A percentile compares a stretch with the other conserved stretches of the same genome.
Conservation (phyloP, 1,140 invertebrate species). For the Drosophila kepulauana region DNA sequence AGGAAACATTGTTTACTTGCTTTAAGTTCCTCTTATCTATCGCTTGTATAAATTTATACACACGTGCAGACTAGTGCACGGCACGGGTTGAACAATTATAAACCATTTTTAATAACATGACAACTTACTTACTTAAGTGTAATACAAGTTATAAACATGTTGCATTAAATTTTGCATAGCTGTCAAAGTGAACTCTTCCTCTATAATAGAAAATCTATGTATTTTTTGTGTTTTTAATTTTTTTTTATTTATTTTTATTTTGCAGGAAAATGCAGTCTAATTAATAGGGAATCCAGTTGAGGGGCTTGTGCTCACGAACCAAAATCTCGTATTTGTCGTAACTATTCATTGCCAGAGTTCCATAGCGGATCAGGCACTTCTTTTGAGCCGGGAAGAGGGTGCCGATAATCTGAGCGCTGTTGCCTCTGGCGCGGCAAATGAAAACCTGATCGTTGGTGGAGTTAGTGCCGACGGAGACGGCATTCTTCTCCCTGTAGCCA, state of each 20-base stretch:
- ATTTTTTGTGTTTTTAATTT: not conserved
- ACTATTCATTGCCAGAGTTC: not conserved
- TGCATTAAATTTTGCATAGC: too few relatives aligned
- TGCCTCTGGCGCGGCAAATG: slow-evolving; percentile 24
- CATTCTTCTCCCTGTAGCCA: slow-evolving; percentile 33
- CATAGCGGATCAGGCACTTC: slow-evolving; percentile 1
- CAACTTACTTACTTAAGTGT: too few relatives aligned
- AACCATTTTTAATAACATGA: too few relatives aligned
- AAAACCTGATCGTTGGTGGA: slow-evolving; percentile 21
- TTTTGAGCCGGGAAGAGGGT: not conserved
- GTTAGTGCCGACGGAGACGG: slow-evolving; percentile 40
- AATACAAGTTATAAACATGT: too few relatives aligned
- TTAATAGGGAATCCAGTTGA: not conserved
- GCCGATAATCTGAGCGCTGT: not conserved
- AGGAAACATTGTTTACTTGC: too few relatives aligned
- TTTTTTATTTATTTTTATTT: not conserved
- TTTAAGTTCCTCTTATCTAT: too few relatives aligned
- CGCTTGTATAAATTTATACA: too few relatives aligned
- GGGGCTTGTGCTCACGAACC: not conserved
- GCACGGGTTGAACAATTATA: too few relatives aligned
- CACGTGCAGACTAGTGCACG: too few relatives aligned
- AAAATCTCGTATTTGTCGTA: slow-evolving; percentile 2
- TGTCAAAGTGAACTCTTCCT: too few relatives aligned
- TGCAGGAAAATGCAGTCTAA: not conserved
- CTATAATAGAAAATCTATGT: too few relatives aligned